Conservation (phyloP, 2,797 vertebrate species). For the Pseudotriccus pelzelni region DNA sequence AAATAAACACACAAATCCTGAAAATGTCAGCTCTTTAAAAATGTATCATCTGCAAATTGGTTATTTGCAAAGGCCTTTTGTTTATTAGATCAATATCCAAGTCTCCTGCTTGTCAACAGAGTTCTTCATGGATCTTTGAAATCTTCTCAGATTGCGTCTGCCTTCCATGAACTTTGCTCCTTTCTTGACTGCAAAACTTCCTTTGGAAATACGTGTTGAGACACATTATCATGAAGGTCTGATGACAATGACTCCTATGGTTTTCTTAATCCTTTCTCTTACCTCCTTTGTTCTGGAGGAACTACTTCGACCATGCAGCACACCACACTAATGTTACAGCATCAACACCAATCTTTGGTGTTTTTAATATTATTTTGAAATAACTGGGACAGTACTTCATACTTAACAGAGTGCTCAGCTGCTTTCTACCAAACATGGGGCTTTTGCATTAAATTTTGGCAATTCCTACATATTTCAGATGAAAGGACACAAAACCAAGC, state of each 20-base stretch:
- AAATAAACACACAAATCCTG: not conserved
- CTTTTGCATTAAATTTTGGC: not conserved
- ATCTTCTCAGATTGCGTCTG: not conserved
- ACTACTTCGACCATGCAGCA: not conserved
- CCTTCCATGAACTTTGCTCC: not conserved
- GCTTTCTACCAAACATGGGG: not conserved
- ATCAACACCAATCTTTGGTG: not conserved
- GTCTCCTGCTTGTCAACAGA: not conserved
- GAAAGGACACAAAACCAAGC: not conserved
- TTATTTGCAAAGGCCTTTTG: not conserved
- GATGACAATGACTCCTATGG: not conserved
- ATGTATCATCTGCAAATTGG: not conserved
- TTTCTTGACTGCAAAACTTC: not conserved
- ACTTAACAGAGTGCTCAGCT: not conserved
- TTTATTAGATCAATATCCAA: not conserved
- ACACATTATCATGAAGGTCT: not conserved
- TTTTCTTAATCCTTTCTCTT: not conserved
- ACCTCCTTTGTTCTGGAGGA: not conserved
- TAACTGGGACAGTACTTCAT: not conserved
- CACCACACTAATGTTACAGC: accelerated
- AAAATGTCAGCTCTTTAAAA: not conserved
- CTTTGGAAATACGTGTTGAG: accelerated
- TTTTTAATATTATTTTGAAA: not conserved
- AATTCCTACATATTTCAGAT: not conserved
- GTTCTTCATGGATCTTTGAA: not conserved